Evolutionary conservation across 1,140 invertebrate genomes (phyloP), one percentile per base, ranked within the genome.

Genomic region (Tetramorium alpestre): DNA sequence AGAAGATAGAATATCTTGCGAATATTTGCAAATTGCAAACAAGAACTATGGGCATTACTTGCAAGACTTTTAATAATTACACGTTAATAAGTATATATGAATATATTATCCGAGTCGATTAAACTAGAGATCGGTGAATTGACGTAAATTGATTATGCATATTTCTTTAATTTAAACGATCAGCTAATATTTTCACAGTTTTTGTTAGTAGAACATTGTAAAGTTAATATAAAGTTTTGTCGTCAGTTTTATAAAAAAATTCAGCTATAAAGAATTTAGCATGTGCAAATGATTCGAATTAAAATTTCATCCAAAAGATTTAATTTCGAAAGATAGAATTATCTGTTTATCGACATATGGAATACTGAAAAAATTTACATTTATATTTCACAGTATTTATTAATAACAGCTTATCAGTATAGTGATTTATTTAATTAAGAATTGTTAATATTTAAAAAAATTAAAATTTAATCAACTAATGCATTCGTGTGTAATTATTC

Each of bases 261-360:
- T 33, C 33, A 33, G 28, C 28, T 28, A 28, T 28, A 28, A 28
- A 33, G 6, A 56, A 8, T 60, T 60, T 16, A 58, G 0, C 16
- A n/a, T 10, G 7, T 51, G 25, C 22, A 54, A 58, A 56, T 56
- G 5, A 58, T 2, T 25, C 2, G 5, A 56, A 1, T 58, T 58
- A 75, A 64, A 33, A 13, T 28, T 65, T 22, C 8, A 44, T 13
- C 28, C 0, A 4, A 33, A 33, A 33, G 3, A 54, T 11, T 62
- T 60, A 64, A 60, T 77, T 25, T 2, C 38, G n/a, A 58, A 13
- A 62, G n/a, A 41, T 13, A 76, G 0, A 33, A 78, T 78, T 78
- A 78, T 77, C 56, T 49, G 25, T 77, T 38, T 44, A 64, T 47
- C 1, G 16, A 62, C 8, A 33, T 28, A 25, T 22, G 25, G 2